Conservation (phyloP, 2,797 vertebrate genomes). For the Diplodus puntazzo region DNA sequence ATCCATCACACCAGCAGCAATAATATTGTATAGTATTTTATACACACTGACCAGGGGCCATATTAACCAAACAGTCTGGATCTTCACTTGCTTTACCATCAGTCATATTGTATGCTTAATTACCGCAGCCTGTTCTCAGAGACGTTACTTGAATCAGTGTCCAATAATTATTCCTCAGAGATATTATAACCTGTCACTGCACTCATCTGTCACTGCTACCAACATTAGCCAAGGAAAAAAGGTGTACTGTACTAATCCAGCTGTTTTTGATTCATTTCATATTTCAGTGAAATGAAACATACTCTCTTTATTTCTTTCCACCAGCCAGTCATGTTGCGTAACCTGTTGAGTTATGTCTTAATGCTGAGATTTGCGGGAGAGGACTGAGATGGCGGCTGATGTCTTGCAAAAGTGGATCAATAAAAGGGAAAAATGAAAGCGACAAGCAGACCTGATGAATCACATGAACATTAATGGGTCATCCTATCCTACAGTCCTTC, state of each 20-base stretch:
- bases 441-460: conserved; percentile 34
- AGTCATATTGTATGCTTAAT: conserved; percentile 39
- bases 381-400: conserved; percentile 46
- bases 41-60: conserved; percentile 40
- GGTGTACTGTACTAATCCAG: conserved; percentile 45
- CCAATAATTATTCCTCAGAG: conserved; percentile 27
- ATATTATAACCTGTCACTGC: conserved; percentile 45
- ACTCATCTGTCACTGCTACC: conserved; percentile 52
- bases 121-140: conserved; percentile 38
- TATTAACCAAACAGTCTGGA: conserved; percentile 28
- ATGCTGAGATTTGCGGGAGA: conserved; percentile 25
- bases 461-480: background rate
- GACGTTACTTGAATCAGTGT: conserved; percentile 45
- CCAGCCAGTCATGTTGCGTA: conserved; percentile 39
- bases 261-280: conserved; percentile 38
- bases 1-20: conserved; percentile 69
- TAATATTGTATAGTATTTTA: conserved; percentile 69
- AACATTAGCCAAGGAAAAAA: conserved; percentile 47
- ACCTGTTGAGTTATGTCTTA: conserved; percentile 54
- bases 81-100: conserved; percentile 44
- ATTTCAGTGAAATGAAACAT: conserved; percentile 46
- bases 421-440: conserved; percentile 66
- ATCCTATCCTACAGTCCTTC: conserved; percentile 7
- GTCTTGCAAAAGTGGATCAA: conserved; percentile 64
- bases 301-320: conserved; percentile 21